phyloP scores from a whole-genome alignment of 2,797 vertebrate genomes.

The Enteromius trimaculatus region DNA sequence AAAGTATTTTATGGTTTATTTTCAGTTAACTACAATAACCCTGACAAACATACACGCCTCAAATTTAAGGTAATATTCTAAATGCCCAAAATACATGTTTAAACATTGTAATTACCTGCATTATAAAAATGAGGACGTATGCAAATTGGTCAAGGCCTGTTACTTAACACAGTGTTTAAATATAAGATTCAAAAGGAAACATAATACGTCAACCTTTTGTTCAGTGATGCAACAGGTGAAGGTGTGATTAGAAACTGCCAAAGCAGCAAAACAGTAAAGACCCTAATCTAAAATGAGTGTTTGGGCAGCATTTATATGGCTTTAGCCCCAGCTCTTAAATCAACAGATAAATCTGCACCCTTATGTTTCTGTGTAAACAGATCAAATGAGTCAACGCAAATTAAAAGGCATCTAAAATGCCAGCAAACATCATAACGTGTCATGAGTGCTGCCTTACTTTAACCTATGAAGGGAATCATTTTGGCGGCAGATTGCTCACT shows the following conservation, averaged over 20 bases:
- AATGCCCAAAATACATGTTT: background rate
- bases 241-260: conserved; percentile 12
- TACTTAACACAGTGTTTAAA: conserved; percentile 9
- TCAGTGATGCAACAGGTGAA: background rate
- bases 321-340: conserved; percentile 25
- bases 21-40: background rate
- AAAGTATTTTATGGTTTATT: background rate
- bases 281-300: conserved; percentile 45
- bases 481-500: background rate
- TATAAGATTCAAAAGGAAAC: background rate
- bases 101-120: conserved; percentile 1
- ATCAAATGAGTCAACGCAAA: background rate
- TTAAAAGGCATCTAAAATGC: background rate
- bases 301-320: conserved; percentile 42
- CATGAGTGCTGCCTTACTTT: background rate
- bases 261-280: conserved; percentile 32
- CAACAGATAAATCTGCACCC: conserved; percentile 39
- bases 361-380: conserved; percentile 30
- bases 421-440: conserved; percentile 16
- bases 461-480: conserved; percentile 21
- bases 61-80: background rate
- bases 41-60: background rate
- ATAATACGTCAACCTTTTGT: background rate
- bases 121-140: background rate
- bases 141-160: background rate